Percentiles rank a stretch among this genome's conserved stretches.
phyloP scores from a whole-genome alignment of 2,113 vertebrate genomes.

The Sander lucioperca region DNA sequence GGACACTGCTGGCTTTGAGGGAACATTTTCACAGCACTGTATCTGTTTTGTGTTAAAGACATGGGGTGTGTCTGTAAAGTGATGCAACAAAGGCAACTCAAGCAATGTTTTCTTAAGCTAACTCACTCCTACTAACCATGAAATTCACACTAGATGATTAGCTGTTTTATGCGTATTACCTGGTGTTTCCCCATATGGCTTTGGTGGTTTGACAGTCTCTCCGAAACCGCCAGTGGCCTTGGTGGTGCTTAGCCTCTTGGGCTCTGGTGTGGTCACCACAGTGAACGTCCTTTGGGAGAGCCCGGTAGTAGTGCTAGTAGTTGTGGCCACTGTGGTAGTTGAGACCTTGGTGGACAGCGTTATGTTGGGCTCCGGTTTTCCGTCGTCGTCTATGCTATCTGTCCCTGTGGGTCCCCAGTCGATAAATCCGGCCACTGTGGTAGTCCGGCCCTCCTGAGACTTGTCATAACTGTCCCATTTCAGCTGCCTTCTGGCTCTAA shows the following conservation, averaged over 20 bases:
- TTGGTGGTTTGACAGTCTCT: conserved; percentile 84
- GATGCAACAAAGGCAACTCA: not conserved
- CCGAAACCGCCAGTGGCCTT: conserved; percentile 71
- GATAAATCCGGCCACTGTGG: conserved; percentile 86
- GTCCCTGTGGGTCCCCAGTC: conserved; percentile 87
- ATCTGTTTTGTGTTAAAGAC: not conserved
- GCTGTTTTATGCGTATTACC: conserved; percentile 68
- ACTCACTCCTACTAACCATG: not conserved
- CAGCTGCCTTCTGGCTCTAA: conserved; percentile 82
- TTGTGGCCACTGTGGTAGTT: conserved; percentile 76
- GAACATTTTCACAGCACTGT: not conserved
- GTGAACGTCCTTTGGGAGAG: conserved; percentile 81
- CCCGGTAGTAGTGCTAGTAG: conserved; percentile 78
- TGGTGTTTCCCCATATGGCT: conserved; percentile 84
- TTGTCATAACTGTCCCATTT: conserved; percentile 81
- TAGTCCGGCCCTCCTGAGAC: conserved; percentile 84
- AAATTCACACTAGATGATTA: not conserved
- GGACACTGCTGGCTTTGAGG: not conserved
- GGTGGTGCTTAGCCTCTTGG: conserved; percentile 82
- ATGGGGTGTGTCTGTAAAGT: not conserved
- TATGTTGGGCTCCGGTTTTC: conserved; percentile 70
- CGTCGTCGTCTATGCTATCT: conserved; percentile 77
- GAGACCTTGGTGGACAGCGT: conserved; percentile 76
- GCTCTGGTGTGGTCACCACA: conserved; percentile 77
- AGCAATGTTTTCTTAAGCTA: not conserved